Base-by-base conservation (phyloP, 1,140 invertebrate species). In the Drosophila trapezifrons region DNA sequence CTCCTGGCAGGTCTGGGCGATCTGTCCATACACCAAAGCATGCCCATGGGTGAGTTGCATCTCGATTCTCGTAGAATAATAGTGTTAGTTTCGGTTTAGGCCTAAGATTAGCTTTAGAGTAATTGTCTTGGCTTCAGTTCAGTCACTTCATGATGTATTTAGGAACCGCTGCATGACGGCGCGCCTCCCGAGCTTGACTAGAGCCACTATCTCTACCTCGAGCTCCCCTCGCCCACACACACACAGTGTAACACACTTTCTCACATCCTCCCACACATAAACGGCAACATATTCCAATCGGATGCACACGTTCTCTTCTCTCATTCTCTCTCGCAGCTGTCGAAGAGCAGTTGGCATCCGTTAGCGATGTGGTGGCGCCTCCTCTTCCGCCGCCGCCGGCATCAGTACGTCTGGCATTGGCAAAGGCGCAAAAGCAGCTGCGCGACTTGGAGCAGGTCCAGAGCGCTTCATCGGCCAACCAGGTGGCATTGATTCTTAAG, bases 1-100 rank as follows among this genome's bases (percentile, higher is more conserved):
- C 92, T 95, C 59, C 79, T 95, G 40, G 93, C 94, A 2, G 94
- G 94, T 70, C 86, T 95, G 56, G 91, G 90, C 18, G 91, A 92
- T 77, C 47, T 92, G 42, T 90, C 89, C 17, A 91, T 92, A 45
- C 90, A 91, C 71, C 81, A 91, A 77, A 86, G 83, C 75, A 91
- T 92, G 84, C 87, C 90, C 58, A 92, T 90, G 84, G 91, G 91
- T 92, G 63, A 92, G 91, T 90, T 62, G 6, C 15, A 15, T 22
- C 22, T 29, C 2, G 13, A 15, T 52, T 52, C 6, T 12, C 29
- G 18, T 64, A 74, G 25, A 25, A 22, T 20, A 25, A 18, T 63
- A 51, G 45, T 13, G 4, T 56, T 57, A 67, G 55, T 5, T 47
- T 40, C n/a, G 51, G 32, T 40, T 20, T 65, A 77, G 42, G 46